A percentile compares a stretch with the other conserved stretches of the same genome.
Conservation (phyloP, 2,113 vertebrate species). For the Elanoides forficatus region DNA sequence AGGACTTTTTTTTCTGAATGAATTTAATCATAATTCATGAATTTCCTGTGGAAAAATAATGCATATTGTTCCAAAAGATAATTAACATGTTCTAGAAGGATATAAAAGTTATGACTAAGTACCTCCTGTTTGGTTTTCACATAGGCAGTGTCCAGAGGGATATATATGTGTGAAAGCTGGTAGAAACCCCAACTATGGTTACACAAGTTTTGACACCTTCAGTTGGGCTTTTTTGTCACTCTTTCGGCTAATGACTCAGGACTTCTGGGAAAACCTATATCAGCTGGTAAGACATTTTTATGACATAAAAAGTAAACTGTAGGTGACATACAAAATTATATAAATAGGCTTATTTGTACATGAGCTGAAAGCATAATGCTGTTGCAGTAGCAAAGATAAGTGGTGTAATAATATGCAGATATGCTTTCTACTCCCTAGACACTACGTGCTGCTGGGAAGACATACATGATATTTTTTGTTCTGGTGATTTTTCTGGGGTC, state of each 20-base stretch:
- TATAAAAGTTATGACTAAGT: not conserved
- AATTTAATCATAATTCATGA: not conserved
- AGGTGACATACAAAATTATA: not conserved
- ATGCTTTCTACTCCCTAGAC: slow-evolving; percentile 76
- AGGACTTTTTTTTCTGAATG: not conserved
- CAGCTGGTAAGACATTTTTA: slow-evolving; percentile 80
- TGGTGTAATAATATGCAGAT: not conserved
- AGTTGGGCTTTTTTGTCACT: slow-evolving; percentile 95
- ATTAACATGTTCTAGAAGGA: not conserved
- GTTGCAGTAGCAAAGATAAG: not conserved
- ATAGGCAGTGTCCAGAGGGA: slow-evolving; percentile 90
- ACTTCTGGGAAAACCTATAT: slow-evolving; percentile 96
- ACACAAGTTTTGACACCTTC: slow-evolving; percentile 96
- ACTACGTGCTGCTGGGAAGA: slow-evolving; percentile 84
- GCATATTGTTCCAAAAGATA: not conserved
- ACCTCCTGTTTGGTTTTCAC: not conserved
- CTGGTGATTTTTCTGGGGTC: no score
- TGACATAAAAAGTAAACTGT: not conserved
- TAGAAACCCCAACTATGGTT: slow-evolving; percentile 90
- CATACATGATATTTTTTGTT: slow-evolving; percentile 80
- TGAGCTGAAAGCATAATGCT: not conserved
- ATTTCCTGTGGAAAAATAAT: not conserved
- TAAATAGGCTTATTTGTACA: not conserved
- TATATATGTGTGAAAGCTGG: slow-evolving; percentile 81
- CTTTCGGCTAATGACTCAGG: slow-evolving; percentile 97